These are phyloP conservation scores for Reticulitermes lucifugus DNA, from an alignment of 2,888 invertebrate species.

Conservation along the genomic window DNA sequence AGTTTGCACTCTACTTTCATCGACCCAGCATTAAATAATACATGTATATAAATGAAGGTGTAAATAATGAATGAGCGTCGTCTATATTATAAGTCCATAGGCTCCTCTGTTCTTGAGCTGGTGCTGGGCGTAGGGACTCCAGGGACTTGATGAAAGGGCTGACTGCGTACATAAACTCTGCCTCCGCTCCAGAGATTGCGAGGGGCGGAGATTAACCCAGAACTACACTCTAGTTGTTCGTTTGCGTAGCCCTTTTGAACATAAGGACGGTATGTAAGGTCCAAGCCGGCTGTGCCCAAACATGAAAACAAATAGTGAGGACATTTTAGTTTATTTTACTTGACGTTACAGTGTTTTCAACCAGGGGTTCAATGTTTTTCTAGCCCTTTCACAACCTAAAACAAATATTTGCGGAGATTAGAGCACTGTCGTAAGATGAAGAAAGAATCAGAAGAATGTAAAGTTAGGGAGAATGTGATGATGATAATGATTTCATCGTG, in stretches of 20 bases:
- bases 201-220: not conserved
- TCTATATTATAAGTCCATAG: conserved; percentile 42
- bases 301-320: no score
- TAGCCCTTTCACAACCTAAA: no score
- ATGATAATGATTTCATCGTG: no score
- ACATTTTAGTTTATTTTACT: no score
- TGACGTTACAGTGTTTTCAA: no score
- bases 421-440: no score
- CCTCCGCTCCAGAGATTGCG: not conserved
- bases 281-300: no score
- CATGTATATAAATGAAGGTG: conserved; percentile 47
- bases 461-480: no score
- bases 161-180: not conserved
- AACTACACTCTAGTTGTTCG: not conserved
- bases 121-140: not conserved
- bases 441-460: no score
- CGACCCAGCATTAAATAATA: conserved; percentile 41
- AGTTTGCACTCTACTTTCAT: not conserved
- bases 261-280: not conserved
- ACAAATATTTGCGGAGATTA: no score
- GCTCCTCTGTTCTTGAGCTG: conserved; percentile 6
- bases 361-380: no score
- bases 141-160: not conserved
- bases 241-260: not conserved
- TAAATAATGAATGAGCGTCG: conserved; percentile 46